Percentiles rank a stretch among this genome's conserved stretches.
Conservation (phyloP, 2,797 vertebrate species). For the Ptychobarbus kaznakovi region DNA sequence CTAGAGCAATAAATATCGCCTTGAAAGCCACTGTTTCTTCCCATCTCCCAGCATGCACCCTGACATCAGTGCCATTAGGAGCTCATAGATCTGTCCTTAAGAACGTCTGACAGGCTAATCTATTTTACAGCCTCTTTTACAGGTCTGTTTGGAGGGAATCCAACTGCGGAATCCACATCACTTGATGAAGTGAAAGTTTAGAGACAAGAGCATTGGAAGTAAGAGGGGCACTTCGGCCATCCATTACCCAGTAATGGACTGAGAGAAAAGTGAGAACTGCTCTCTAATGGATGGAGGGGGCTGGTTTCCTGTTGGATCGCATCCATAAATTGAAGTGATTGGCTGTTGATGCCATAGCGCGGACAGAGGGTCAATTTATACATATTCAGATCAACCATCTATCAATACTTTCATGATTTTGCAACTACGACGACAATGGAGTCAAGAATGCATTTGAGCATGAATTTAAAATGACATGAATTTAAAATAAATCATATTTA, state of each 20-base stretch:
- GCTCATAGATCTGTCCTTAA: conserved; percentile 66
- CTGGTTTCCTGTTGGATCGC: conserved; percentile 32
- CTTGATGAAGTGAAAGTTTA: conserved; percentile 70
- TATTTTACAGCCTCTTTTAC: conserved; percentile 62
- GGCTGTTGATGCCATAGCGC: conserved; percentile 6
- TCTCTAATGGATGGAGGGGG: conserved; percentile 44
- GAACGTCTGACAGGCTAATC: conserved; percentile 67
- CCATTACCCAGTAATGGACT: conserved; percentile 62
- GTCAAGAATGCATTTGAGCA: not conserved
- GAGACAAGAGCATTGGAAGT: conserved; percentile 56
- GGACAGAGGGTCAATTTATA: conserved; percentile 18
- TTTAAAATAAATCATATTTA: not conserved
- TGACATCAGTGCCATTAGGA: conserved; percentile 61
- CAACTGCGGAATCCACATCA: conserved; percentile 60
- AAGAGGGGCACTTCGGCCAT: conserved; percentile 49
- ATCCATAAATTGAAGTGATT: conserved; percentile 29
- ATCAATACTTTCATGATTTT: not conserved
- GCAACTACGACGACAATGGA: not conserved
- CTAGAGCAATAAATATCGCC: conserved; percentile 49
- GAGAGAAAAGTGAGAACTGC: conserved; percentile 42
- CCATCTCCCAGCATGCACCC: conserved; percentile 52
- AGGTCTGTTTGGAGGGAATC: conserved; percentile 52
- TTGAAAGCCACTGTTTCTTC: conserved; percentile 42
- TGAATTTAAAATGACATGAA: not conserved
- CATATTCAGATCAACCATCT: conserved; percentile 16